phyloP scores from a whole-genome alignment of 2,888 invertebrate genomes.

The Altica lythri region DNA sequence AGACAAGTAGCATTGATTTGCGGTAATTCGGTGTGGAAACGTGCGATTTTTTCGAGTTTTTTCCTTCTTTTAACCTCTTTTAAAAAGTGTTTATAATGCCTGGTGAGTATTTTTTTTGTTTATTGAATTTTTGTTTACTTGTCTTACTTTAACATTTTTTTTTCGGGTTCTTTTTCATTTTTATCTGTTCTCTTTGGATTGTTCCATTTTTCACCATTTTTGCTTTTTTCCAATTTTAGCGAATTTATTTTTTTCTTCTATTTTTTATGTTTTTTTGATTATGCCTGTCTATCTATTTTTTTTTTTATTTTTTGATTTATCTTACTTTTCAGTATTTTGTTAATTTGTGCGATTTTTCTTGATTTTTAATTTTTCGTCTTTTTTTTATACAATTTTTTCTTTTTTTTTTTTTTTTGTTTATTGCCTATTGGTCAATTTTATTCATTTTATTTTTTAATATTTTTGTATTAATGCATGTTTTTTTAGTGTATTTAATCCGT shows the following conservation, averaged over 20 bases:
- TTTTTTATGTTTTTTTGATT: neutral
- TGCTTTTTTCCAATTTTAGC: neutral
- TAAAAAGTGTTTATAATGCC: conserved; percentile 2
- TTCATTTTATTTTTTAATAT: no score
- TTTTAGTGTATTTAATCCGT: no score
- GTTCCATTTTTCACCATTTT: neutral
- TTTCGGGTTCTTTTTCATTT: no score
- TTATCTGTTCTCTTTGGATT: neutral
- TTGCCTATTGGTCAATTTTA: neutral
- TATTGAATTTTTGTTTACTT: neutral
- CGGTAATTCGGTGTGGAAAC: neutral
- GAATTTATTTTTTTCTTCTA: neutral
- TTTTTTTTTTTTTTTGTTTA: no score
- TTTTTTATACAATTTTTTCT: no score
- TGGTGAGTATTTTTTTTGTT: conserved; percentile 11
- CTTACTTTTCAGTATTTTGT: no score
- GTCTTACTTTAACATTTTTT: no score
- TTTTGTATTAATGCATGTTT: no score
- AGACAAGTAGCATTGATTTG: neutral
- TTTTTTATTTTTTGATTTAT: no score
- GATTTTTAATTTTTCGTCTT: no score
- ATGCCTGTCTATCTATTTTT: neutral
- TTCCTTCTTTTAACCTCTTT: neutral
- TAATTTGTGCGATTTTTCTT: no score
- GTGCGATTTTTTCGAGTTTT: neutral